Base-by-base conservation (phyloP, 1,140 invertebrate genomes). In the Cyclina sinensis region DNA sequence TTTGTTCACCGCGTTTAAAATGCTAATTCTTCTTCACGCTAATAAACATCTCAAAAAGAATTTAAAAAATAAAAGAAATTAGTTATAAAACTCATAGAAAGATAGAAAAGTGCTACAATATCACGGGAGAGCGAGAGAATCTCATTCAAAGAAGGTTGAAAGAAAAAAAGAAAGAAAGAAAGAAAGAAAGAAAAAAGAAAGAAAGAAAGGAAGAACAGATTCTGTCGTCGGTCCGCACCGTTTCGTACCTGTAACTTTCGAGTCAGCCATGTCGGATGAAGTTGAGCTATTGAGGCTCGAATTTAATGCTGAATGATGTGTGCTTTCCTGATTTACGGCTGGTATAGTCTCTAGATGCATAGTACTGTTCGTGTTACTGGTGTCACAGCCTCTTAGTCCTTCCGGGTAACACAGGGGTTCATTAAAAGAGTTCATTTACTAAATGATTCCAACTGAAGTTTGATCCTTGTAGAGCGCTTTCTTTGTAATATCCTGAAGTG, bases 401-500 rank as follows among this genome's bases (percentile, higher is more conserved):
- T 84, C 82, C 14, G 65, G 18, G 32, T 84, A 70, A 62, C 62
- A 76, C 79, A 82, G 51, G 5, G 78, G 30, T 11, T 81, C 86
- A 88, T 88, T 81, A 21, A 88, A 59, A 59, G 51, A 30, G 79
- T 88, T 83, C 86, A 88, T 88, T 59, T 88, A 88, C 46, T 57
- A 70, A n/a, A 35, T 21, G 37, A 46, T 43, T 46, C 46, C 74
- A 35, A 21, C 48, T 54, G 9, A 35, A 4, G 43, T 78, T 78
- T 43, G 65, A 70, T 70, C 65, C 65, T 70, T 70, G 12, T 2
- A 14, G 4, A 70, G 37, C 32, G 32, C n/a, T 70, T 12, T 35
- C 4, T 35, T 4, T 70, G 32, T 62, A 62, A 62, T 62, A 7
- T 14, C n/a, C 57, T 62, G 7, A 62, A 62, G 57, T 62, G 57